phyloP scores from a whole-genome alignment of 2,113 vertebrate genomes.

The Phyllostomus hastatus region DNA sequence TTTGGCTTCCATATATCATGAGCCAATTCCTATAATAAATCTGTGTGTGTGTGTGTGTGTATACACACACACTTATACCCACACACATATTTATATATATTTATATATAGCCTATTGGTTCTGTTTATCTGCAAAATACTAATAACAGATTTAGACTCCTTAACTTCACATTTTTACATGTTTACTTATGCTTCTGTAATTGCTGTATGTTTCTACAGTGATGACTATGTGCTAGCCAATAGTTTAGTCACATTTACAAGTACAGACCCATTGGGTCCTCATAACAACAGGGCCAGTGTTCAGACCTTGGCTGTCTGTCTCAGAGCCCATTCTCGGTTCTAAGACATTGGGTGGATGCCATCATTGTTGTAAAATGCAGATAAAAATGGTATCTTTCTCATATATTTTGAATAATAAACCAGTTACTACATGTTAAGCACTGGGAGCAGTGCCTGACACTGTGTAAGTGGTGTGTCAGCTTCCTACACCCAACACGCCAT shows the following conservation, averaged over 20 bases:
- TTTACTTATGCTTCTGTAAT: not conserved
- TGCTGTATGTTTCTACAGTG: not conserved
- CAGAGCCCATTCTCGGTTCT: not conserved
- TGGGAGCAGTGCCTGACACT: not conserved
- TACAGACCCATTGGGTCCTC: not conserved
- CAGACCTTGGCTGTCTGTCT: not conserved
- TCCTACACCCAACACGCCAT: rapidly evolving
- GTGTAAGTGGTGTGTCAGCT: not conserved
- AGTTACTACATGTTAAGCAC: not conserved
- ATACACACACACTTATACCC: too few species aligned
- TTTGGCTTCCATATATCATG: not conserved
- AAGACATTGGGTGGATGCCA: not conserved
- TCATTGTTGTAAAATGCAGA: not conserved
- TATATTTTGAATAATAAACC: not conserved
- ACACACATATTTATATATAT: too few species aligned
- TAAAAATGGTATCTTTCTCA: not conserved
- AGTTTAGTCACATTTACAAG: not conserved
- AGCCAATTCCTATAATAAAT: not conserved
- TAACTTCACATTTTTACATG: not conserved
- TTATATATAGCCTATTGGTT: not conserved
- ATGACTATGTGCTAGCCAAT: not conserved
- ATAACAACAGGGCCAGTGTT: not conserved
- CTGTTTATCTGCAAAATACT: not conserved
- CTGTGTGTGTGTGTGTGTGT: too few species aligned
- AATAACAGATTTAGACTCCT: not conserved